These are phyloP conservation scores for Brachirus orientalis DNA, from an alignment of 2,113 vertebrate species.

Conservation along the genomic window DNA sequence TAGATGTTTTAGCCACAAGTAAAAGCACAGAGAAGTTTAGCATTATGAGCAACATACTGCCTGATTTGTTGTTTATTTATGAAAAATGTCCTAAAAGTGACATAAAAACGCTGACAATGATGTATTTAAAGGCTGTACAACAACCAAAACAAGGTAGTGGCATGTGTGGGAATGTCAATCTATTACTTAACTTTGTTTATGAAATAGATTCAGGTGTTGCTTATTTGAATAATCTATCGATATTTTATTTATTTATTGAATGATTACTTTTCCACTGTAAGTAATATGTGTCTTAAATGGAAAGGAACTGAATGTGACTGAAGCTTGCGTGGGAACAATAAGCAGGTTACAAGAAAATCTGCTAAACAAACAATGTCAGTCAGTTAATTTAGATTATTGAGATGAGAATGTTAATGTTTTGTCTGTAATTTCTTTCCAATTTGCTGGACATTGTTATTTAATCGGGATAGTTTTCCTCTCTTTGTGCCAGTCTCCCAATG, in stretches of 20 bases:
- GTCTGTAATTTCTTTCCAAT: constrained; percentile 70
- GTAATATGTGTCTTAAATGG: constrained; percentile 31
- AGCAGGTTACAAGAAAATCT: constrained; percentile 53
- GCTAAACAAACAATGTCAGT: constrained; percentile 19
- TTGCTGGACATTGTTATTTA: constrained; percentile 67
- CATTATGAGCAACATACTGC: constrained; percentile 69
- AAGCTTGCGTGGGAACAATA: constrained; percentile 39
- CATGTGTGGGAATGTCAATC: constrained; percentile 45
- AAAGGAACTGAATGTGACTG: constrained; percentile 61
- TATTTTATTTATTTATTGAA: constrained; percentile 29
- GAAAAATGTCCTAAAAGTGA: constrained; percentile 19
- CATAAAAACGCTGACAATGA: constrained; percentile 18
- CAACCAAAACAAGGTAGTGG: constrained; percentile 40
- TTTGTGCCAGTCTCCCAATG: constrained; percentile 75
- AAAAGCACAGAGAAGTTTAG: constrained; percentile 59
- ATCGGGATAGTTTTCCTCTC: constrained; percentile 68
- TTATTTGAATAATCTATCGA: constrained; percentile 34
- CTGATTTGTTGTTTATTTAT: constrained; percentile 51
- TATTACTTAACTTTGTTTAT: constrained; percentile 44
- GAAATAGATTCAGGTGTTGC: constrained; percentile 34
- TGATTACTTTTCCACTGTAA: constrained; percentile 48
- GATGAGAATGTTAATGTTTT: constrained; percentile 64
- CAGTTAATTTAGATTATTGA: constrained; percentile 47
- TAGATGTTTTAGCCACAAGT: constrained; percentile 38
- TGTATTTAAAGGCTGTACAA: constrained; percentile 42